Evolutionary conservation across 2,888 invertebrate species (phyloP).

Genomic region (Synergus japonicus): DNA sequence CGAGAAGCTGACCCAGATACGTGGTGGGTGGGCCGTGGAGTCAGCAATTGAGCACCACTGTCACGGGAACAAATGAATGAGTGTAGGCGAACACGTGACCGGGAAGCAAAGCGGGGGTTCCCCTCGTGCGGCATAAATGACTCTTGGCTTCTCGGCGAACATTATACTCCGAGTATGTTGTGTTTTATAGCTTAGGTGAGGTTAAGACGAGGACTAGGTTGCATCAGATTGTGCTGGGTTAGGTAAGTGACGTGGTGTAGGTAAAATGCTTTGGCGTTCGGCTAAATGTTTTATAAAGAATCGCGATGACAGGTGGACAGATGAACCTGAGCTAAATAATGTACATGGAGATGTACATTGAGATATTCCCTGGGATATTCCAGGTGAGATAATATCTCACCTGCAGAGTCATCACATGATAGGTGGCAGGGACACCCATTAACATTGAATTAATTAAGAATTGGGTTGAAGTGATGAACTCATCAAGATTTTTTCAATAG

Average conservation of each 20-base stretch:
- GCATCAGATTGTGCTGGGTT: constrained; percentile 47
- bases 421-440: not conserved
- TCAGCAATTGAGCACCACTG: constrained; percentile 66
- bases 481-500: too few relatives aligned
- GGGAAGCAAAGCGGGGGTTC: constrained; percentile 62
- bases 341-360: not conserved
- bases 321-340: not conserved
- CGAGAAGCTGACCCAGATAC: constrained; percentile 58
- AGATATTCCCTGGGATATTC: too few relatives aligned
- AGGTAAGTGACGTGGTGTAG: constrained; percentile 3
- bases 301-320: not conserved
- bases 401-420: too few relatives aligned
- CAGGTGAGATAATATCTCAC: too few relatives aligned
- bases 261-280: not conserved
- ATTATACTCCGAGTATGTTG: constrained; percentile 52
- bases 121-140: constrained; percentile 60
- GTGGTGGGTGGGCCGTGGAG: constrained; percentile 54
- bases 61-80: constrained; percentile 71
- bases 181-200: constrained; percentile 53
- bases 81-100: constrained; percentile 73
- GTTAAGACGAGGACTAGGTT: constrained; percentile 45
- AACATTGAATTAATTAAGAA: not conserved
- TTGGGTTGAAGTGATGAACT: too few relatives aligned
- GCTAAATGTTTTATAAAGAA: constrained; percentile 3
- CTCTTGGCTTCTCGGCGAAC: constrained; percentile 56